Evolutionary conservation across 2,797 vertebrate genomes (phyloP), one percentile per base, ranked within the genome.

Genomic region (Cetoscarus ocellatus): DNA sequence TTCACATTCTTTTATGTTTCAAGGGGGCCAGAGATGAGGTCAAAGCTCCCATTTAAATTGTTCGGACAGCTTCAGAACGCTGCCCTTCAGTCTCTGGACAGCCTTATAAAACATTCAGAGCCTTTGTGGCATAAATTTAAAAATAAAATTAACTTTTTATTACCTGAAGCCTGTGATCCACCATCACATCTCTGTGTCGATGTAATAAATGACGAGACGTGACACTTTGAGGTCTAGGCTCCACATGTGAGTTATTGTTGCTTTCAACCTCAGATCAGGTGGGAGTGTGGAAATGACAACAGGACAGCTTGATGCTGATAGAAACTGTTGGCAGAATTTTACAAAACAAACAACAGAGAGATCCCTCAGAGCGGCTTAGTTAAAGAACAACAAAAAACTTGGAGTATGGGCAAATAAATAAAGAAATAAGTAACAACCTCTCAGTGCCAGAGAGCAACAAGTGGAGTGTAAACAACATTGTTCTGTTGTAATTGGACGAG

Each of bases 391-490:
- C 61, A 63, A 68, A 57, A 66, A 59, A 70, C 14, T 27, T 53
- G 56, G 15, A 54, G 62, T 60, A 39, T 19, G 19, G 67, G 68
- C 12, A 60, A 43, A 54, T 70, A n/a, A 39, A 45, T 42, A 6
- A 62, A 45, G 34, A 70, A n/a, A 34, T 17, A 61, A 58, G 14
- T 27, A 44, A 44, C 57, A 77, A 59, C 11, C 51, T 64, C 40
- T 3, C 15, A 53, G 56, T 70, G 68, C 73, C 79, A 77, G 40
- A 40, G 54, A 77, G 71, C 66, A 82, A 70, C 69, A 61, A 57
- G 64, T 51, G 34, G 64, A 68, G 78, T 68, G 71, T 58, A 72
- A 85, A 84, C 74, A 67, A 8, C 47, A 44, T 63, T 75, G 69
- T 71, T 79, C 15, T 1, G 54, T 15, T 27, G 18, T 66, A 65